These are phyloP conservation scores for Eupithecia subumbrata DNA, from an alignment of 2,888 invertebrate genomes.

Conservation along the genomic window DNA sequence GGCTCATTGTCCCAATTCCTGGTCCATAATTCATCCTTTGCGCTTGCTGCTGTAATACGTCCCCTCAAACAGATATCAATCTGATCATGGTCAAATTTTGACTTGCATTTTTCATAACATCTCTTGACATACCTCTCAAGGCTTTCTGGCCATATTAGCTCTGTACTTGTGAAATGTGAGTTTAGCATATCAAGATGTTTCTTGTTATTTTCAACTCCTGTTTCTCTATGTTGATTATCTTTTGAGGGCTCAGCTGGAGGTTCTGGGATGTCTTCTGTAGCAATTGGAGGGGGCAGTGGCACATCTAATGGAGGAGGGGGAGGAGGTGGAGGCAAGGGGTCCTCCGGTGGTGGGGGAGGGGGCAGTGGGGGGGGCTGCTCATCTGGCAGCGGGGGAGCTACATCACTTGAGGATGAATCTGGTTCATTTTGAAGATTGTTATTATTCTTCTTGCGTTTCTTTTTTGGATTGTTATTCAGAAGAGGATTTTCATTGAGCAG, in stretches of 20 bases:
- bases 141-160: conserved; percentile 90
- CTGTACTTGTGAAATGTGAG: conserved; percentile 65
- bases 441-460: conserved; percentile 89
- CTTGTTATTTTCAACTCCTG: conserved; percentile 60
- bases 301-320: conserved; percentile 65
- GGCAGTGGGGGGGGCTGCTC: conserved; percentile 79
- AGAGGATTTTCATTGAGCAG: conserved; percentile 73
- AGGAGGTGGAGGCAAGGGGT: conserved; percentile 58
- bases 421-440: conserved; percentile 81
- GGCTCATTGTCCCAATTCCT: conserved; percentile 98
- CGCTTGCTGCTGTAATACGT: conserved; percentile 95
- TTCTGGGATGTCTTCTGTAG: conserved; percentile 72
- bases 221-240: conserved; percentile 49
- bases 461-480: conserved; percentile 85
- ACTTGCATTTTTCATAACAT: conserved; percentile 95
- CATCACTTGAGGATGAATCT: conserved; percentile 57
- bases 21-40: conserved; percentile 93
- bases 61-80: conserved; percentile 97
- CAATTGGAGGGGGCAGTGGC: conserved; percentile 76
- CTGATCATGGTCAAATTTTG: conserved; percentile 95
- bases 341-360: conserved; percentile 80
- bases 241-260: conserved; percentile 63
- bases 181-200: conserved; percentile 66
- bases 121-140: conserved; percentile 94
- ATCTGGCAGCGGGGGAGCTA: conserved; percentile 82